Evolutionary conservation across 1,140 invertebrate genomes (phyloP).

Genomic region (Drusus annulatus): DNA sequence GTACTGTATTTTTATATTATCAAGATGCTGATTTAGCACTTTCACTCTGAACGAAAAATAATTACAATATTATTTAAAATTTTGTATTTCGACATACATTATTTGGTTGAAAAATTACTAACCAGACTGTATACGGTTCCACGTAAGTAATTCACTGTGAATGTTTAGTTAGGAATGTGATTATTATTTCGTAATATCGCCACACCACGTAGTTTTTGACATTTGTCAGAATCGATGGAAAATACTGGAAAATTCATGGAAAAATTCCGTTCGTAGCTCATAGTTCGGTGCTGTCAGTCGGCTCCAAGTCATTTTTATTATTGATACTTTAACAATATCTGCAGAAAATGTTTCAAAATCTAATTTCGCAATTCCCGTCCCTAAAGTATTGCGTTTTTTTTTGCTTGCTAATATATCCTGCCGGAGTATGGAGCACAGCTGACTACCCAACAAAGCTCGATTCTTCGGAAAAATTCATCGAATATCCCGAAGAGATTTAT

Average conservation of each 20-base stretch:
- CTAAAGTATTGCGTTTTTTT: conserved; percentile 7
- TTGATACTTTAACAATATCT: no score
- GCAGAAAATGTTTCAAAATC: conserved; percentile 1
- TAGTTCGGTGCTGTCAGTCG: neutral
- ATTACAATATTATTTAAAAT: no score
- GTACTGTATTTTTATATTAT: no score
- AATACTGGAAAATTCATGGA: neutral
- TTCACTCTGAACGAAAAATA: no score
- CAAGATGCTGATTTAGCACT: no score
- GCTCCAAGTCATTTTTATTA: neutral
- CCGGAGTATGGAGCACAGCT: conserved; percentile 20
- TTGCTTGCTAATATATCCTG: conserved; percentile 21
- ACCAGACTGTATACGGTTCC: no score
- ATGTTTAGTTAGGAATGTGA: neutral
- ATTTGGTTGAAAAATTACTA: no score
- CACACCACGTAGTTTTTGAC: neutral
- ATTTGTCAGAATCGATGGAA: conserved; percentile 31
- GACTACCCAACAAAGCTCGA: conserved; percentile 9
- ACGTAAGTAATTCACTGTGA: no score
- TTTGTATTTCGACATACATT: no score
- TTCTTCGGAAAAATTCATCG: conserved; percentile 1
- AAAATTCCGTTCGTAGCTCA: neutral
- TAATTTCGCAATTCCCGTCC: neutral
- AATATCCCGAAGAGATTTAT: conserved; percentile 24
- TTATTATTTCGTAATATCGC: neutral